Base-by-base conservation (phyloP, 2,888 invertebrate genomes). In the Periphyllus acericola region DNA sequence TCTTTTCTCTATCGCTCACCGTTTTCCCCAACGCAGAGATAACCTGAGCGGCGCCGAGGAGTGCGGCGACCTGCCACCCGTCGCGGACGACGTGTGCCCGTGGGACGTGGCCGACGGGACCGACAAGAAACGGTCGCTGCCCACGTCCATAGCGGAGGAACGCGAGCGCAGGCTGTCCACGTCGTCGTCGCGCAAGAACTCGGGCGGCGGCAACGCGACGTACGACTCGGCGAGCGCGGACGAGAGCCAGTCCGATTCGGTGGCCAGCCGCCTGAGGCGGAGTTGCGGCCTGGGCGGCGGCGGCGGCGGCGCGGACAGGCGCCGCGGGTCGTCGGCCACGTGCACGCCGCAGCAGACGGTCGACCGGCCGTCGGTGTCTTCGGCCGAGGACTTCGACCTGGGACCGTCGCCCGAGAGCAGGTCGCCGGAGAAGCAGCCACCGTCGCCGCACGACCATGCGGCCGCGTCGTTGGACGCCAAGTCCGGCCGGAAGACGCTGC, bases 181-280 rank as follows among this genome's bases (percentile, higher is more conserved):
- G 40, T 89, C 91, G 34, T 89, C 91, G n/a, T 92, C 94, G 32
- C 93, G 95, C 46, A 95, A 95, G 91, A 95, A 95, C 91, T 95
- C 95, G 8, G 92, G 95, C 76, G 95, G 95, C 91, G 95, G 95
- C 29, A 94, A 94, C 91, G 95, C 95, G n/a, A 95, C 95, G 34
- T 96, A 96, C 91, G 93, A 95, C 91, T 92, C 93, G 78, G 91
- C 93, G 89, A 93, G 93, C 17, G 93, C 93, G 82, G 93, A 93
- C 60, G 93, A 90, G 82, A 87, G 86, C 40, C 72, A 72, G 25
- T 87, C 86, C 32, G 86, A 87, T 25, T 87, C 86, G 72, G 88
- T 90, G 81, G 88, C 89, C 68, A 89, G 89, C 78, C 89, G 89
- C 66, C 87, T 90, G 66, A 86, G 89, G 40, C 89, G 89, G 82